Evolutionary conservation across 1,140 invertebrate genomes (phyloP).

Genomic region (Charaxes varanes): DNA sequence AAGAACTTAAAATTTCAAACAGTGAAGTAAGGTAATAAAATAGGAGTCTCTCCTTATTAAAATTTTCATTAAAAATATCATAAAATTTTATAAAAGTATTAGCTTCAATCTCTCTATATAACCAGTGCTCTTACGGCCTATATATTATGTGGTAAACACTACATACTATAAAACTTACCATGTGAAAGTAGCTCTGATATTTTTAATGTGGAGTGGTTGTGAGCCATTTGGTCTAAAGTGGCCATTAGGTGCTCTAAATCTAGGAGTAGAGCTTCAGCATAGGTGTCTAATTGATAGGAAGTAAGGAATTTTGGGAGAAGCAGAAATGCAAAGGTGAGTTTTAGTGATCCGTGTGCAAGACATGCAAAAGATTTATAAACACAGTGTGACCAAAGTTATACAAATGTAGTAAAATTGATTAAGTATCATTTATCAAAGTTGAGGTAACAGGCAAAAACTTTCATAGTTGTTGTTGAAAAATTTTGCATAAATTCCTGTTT

Average conservation of each 20-base stretch:
- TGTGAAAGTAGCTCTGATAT: slow-evolving; percentile 71
- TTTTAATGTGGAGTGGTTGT: slow-evolving; percentile 71
- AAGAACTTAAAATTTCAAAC: too few species aligned
- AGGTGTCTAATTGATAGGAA: slow-evolving; percentile 70
- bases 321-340: slow-evolving; percentile 44
- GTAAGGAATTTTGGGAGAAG: slow-evolving; percentile 50
- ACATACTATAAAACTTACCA: slow-evolving; percentile 56
- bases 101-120: too few species aligned
- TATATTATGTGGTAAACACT: slow-evolving; percentile 3
- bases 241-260: slow-evolving; percentile 77
- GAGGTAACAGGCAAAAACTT: too few species aligned
- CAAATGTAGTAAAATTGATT: slow-evolving; percentile 1
- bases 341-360: slow-evolving; percentile 69
- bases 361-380: slow-evolving; percentile 67
- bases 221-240: slow-evolving; percentile 73
- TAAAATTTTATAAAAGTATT: too few species aligned
- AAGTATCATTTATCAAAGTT: too few species aligned
- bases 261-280: slow-evolving; percentile 78
- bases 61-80: too few species aligned
- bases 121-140: too few species aligned
- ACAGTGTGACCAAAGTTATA: slow-evolving; percentile 35
- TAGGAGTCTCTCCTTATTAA: too few species aligned
- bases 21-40: too few species aligned
- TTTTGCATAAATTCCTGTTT: too few species aligned
- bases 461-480: too few species aligned